Evolutionary conservation across 1,140 invertebrate genomes (phyloP), one percentile per base, ranked within the genome.

Genomic region (Maconellicoccus hirsutus): DNA sequence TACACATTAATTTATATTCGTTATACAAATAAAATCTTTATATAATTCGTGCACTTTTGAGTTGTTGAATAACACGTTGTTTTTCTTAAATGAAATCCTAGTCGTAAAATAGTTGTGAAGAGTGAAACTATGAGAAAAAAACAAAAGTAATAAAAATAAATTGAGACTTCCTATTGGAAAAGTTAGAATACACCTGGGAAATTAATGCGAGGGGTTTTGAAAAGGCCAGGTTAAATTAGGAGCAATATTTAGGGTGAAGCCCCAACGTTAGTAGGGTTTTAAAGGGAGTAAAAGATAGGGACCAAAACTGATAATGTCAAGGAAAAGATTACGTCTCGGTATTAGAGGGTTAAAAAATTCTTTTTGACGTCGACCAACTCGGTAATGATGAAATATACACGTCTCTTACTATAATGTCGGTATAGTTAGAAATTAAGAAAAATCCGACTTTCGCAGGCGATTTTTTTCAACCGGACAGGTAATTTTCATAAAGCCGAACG

Each of bases 1-100:
- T 66, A 66, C 61, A 66, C 61, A 25, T 66, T 66, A 66, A 22
- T 66, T 66, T 25, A 25, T 66, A 66, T 26, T 66, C 19, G 61
- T 66, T 66, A 25, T 22, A 6, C 3, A 59, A 59, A 7, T 7
- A 59, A 59, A 59, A 59, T 19, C 16, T 19, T n/a, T 4, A 33
- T 33, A 33, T 33, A 33, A 33, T 33, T 33, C 29, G 29, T 6
- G 29, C 12, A n/a, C n/a, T n/a, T n/a, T n/a, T n/a, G n/a, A n/a
- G n/a, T n/a, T n/a, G n/a, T n/a, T n/a, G n/a, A n/a, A 16, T 16
- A 14, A 19, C 6, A 8, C n/a, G 42, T 52, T 52, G 16, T 52
- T 19, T 52, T 16, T 14, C 42, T 52, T 19, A 16, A 52, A 52
- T 52, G 42, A 52, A 52, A 52, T 16, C 12, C 42, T 19, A 6